Evolutionary conservation across 2,797 vertebrate genomes (phyloP).

Genomic region (Macrochelys suwanniensis): DNA sequence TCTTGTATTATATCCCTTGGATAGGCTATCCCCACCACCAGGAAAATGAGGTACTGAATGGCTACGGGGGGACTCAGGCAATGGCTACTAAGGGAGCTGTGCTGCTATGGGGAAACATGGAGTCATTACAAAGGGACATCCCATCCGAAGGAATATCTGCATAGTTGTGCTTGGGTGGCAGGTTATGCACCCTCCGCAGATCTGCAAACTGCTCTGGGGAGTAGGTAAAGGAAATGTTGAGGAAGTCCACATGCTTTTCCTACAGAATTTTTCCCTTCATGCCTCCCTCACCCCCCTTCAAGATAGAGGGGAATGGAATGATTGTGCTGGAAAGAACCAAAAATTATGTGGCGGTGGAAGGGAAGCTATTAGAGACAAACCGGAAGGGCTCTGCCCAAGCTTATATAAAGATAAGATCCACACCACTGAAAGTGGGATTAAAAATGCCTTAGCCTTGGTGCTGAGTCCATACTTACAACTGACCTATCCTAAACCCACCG

Average conservation of each 20-base stretch:
- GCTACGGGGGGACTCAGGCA: neutral
- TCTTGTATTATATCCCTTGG: neutral
- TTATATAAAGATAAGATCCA: neutral
- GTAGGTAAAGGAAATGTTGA: neutral
- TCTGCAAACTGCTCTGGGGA: neutral
- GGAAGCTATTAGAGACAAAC: neutral
- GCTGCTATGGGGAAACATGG: neutral
- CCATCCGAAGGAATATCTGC: neutral
- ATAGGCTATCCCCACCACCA: neutral
- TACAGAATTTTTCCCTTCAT: neutral
- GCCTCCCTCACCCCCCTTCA: neutral
- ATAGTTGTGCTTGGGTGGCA: neutral
- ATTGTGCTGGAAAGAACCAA: neutral
- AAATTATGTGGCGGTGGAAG: neutral
- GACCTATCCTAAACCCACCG: neutral
- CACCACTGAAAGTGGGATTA: neutral
- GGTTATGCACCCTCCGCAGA: neutral
- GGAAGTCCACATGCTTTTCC: neutral
- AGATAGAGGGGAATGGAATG: slow-evolving; percentile 11
- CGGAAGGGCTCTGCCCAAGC: neutral
- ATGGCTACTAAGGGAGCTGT: neutral
- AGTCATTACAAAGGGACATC: neutral
- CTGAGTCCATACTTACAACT: neutral
- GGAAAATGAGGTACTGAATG: neutral
- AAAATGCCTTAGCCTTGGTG: neutral